Conservation (phyloP, 2,888 invertebrate genomes). For the Hybos culiciformis region DNA sequence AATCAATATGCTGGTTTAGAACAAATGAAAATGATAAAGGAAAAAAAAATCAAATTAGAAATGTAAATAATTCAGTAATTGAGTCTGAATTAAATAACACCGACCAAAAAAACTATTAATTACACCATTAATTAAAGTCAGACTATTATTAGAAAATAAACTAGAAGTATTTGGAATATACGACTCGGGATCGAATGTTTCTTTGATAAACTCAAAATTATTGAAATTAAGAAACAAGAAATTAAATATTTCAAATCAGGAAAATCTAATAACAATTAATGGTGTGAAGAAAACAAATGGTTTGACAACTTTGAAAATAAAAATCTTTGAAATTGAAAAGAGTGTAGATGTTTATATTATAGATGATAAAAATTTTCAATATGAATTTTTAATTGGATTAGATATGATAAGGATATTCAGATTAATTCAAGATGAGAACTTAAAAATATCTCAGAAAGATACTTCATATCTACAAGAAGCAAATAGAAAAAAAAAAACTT, state of each 20-base stretch:
- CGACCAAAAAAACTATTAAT: slow-evolving; percentile 2
- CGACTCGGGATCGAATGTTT: slow-evolving; percentile 7
- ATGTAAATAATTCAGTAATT: slow-evolving; percentile 8
- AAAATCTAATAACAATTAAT: slow-evolving; percentile 13
- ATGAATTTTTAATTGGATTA: slow-evolving; percentile 14
- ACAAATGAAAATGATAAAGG: slow-evolving; percentile 6
- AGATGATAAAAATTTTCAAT: slow-evolving; percentile 11
- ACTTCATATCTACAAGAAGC: not conserved
- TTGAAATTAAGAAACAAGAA: slow-evolving; percentile 6
- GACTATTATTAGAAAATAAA: slow-evolving; percentile 7
- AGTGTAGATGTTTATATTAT: slow-evolving; percentile 12
- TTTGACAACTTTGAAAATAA: slow-evolving; percentile 10
- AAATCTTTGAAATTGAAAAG: slow-evolving; percentile 13
- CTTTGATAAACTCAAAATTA: not conserved
- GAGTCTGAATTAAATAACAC: slow-evolving; percentile 5
- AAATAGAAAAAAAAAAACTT: not conserved
- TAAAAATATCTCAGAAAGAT: slow-evolving; percentile 1
- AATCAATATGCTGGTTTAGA: slow-evolving; percentile 8
- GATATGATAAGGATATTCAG: slow-evolving; percentile 12
- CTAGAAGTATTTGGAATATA: slow-evolving; percentile 5
- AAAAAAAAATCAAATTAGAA: slow-evolving; percentile 2
- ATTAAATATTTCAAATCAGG: not conserved
- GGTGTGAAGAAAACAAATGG: slow-evolving; percentile 13
- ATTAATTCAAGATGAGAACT: slow-evolving; percentile 12
- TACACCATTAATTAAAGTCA: slow-evolving; percentile 8